These are phyloP conservation scores for Agrilus mali DNA, from an alignment of 2,888 invertebrate species.

Conservation along the genomic window DNA sequence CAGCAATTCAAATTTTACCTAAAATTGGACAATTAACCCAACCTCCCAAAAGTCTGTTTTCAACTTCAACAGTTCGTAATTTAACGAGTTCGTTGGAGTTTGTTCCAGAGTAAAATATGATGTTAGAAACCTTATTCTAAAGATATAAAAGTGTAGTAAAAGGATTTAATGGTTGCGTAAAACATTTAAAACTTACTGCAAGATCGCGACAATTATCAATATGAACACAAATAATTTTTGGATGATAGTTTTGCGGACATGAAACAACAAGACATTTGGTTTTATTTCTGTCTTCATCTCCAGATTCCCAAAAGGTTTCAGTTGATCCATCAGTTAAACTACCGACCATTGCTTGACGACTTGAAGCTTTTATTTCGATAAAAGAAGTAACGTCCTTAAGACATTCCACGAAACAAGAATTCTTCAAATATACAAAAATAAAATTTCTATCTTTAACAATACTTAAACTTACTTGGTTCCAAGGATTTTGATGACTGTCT, in stretches of 20 bases:
- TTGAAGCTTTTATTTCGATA: constrained; percentile 79
- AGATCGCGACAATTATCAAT: constrained; percentile 91
- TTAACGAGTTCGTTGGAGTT: constrained; percentile 71
- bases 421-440: constrained; percentile 8
- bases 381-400: constrained; percentile 62
- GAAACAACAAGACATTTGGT: constrained; percentile 69
- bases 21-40: constrained; percentile 83
- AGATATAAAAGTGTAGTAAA: constrained; percentile 20
- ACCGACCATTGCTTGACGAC: constrained; percentile 86
- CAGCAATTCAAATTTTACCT: constrained; percentile 36
- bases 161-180: neutral
- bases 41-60: constrained; percentile 61
- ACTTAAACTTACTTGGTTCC: constrained; percentile 22
- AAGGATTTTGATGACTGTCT: constrained; percentile 41
- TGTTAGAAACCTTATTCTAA: constrained; percentile 78
- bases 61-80: constrained; percentile 74
- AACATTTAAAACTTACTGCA: constrained; percentile 45
- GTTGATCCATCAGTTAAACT: constrained; percentile 89
- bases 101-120: constrained; percentile 74
- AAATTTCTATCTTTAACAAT: neutral
- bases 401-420: constrained; percentile 44
- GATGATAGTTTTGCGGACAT: constrained; percentile 49
- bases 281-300: constrained; percentile 91
- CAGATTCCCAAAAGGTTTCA: constrained; percentile 98
- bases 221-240: constrained; percentile 72